Evolutionary conservation across 2,113 vertebrate species (phyloP).

Genomic region (Mustela lutreola): DNA sequence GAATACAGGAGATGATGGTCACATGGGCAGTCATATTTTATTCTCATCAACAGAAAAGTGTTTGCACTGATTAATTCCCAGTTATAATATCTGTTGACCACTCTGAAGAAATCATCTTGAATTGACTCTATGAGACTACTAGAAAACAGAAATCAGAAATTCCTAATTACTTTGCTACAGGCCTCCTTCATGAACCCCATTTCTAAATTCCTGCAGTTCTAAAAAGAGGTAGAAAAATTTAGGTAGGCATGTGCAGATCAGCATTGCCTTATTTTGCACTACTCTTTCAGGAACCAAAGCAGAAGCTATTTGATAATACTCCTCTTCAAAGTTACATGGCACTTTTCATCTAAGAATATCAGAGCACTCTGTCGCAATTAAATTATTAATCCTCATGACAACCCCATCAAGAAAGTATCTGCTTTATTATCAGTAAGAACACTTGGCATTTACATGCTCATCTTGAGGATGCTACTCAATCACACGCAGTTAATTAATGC

Average conservation of each 20-base stretch:
- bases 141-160: constrained; percentile 30
- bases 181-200: background rate
- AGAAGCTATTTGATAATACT: constrained; percentile 74
- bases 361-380: constrained; percentile 78
- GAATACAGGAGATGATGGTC: background rate
- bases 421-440: constrained; percentile 81
- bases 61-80: constrained; percentile 42
- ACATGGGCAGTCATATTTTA: background rate
- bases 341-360: constrained; percentile 80
- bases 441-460: constrained; percentile 75
- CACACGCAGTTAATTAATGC: constrained; percentile 69
- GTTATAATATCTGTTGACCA: background rate
- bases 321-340: constrained; percentile 62
- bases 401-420: constrained; percentile 76
- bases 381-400: constrained; percentile 82
- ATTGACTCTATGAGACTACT: background rate
- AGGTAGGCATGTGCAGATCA: background rate
- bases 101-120: constrained; percentile 8
- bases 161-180: background rate
- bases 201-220: background rate
- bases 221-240: background rate
- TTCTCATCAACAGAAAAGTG: constrained; percentile 37
- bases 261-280: constrained; percentile 56
- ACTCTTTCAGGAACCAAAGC: constrained; percentile 70
- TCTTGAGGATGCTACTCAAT: constrained; percentile 71